Percentiles rank a stretch among this genome's conserved stretches.
Evolutionary conservation across 2,113 vertebrate species (phyloP).

Genomic region (Castor canadensis): DNA sequence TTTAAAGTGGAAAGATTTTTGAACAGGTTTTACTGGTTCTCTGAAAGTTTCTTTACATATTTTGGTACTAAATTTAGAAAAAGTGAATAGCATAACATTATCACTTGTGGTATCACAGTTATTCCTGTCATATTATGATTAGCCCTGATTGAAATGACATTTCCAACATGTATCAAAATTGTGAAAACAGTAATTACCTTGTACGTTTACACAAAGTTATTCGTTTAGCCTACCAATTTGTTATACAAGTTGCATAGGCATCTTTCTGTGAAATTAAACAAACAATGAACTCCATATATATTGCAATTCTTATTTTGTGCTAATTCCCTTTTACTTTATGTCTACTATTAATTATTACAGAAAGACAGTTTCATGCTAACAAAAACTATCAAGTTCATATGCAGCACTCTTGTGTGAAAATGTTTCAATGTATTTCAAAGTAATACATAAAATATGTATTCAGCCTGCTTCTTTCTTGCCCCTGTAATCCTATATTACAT

Average conservation of each 20-base stretch:
- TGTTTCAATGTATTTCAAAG: conserved; percentile 15
- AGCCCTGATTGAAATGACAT: conserved; percentile 59
- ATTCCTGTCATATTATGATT: conserved; percentile 71
- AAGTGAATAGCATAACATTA: conserved; percentile 76
- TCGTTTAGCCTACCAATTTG: conserved; percentile 69
- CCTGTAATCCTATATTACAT: background rate
- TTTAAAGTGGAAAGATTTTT: conserved; percentile 56
- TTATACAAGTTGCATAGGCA: conserved; percentile 54
- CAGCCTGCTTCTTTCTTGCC: background rate
- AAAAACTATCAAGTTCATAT: conserved; percentile 40
- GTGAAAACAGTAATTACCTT: conserved; percentile 69
- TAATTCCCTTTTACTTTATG: conserved; percentile 41
- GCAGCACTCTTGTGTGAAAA: background rate
- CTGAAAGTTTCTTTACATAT: conserved; percentile 74
- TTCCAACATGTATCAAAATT: conserved; percentile 67
- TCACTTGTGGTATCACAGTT: conserved; percentile 75
- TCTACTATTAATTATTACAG: background rate
- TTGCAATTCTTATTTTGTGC: conserved; percentile 24
- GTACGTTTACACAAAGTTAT: conserved; percentile 59
- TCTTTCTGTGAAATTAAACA: conserved; percentile 42
- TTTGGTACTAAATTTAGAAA: conserved; percentile 77
- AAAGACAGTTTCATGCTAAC: conserved; percentile 15
- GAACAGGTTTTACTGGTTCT: conserved; percentile 61
- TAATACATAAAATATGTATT: background rate
- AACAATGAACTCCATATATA: conserved; percentile 6